Conservation (phyloP, 2,888 invertebrate species). For the Kryphioiulus occultus region DNA sequence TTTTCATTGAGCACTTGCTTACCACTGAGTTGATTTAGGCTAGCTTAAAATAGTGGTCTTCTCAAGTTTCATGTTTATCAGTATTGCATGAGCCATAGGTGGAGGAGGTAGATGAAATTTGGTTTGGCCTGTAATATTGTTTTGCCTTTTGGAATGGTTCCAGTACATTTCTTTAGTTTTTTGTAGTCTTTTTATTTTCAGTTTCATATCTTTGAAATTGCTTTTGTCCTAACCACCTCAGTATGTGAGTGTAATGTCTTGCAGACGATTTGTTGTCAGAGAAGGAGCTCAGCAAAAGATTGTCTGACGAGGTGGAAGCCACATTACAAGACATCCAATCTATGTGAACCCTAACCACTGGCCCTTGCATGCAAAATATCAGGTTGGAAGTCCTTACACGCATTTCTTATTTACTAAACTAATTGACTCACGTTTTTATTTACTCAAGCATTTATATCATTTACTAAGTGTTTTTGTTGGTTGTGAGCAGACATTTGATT, state of each 20-base stretch:
- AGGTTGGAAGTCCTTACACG: constrained; percentile 50
- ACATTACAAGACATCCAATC: constrained; percentile 99
- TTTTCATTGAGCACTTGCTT: neutral
- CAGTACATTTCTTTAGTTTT: neutral
- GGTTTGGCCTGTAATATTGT: neutral
- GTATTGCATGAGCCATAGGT: constrained; percentile 15
- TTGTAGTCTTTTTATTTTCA: neutral
- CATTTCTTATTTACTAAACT: constrained; percentile 42
- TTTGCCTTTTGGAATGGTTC: neutral
- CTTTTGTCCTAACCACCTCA: constrained; percentile 41
- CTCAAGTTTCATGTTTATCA: neutral
- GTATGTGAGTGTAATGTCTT: constrained; percentile 60
- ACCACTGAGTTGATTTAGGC: neutral
- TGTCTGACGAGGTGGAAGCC: constrained; percentile 98
- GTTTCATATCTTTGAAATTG: neutral
- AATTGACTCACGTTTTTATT: constrained; percentile 51
- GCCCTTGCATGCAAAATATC: constrained; percentile 53
- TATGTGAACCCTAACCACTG: constrained; percentile 73
- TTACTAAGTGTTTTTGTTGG: neutral
- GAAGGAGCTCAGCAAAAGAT: constrained; percentile 94
- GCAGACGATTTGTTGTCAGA: constrained; percentile 94
- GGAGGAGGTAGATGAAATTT: neutral
- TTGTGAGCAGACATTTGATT: constrained; percentile 13
- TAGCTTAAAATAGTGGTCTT: neutral
- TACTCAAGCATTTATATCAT: neutral